phyloP scores from a whole-genome alignment of 2,113 vertebrate genomes.

The Lepus timidus region DNA sequence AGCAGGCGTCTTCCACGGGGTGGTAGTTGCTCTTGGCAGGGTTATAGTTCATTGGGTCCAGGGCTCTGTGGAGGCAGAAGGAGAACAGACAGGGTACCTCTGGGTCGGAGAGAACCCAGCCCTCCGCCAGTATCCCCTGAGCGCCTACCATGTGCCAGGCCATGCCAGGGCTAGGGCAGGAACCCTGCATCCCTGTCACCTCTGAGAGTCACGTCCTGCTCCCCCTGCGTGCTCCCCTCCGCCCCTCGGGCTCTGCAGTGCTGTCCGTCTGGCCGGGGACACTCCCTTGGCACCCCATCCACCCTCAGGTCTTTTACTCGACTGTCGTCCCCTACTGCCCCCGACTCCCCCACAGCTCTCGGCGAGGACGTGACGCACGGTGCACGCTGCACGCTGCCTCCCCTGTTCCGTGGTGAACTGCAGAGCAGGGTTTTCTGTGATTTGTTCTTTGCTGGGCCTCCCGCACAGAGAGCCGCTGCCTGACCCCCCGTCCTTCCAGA shows the following conservation, averaged over 20 bases:
- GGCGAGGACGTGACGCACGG: no score
- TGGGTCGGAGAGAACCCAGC: background rate
- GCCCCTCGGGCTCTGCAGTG: background rate
- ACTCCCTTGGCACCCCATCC: background rate
- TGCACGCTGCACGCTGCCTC: no score
- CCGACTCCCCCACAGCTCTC: no score
- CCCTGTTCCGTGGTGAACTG: no score
- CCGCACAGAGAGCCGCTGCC: background rate
- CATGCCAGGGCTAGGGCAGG: no score
- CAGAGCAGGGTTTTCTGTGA: background rate
- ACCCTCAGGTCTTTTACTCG: background rate
- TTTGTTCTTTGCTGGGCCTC: background rate
- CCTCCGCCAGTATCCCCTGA: background rate
- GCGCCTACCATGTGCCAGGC: background rate
- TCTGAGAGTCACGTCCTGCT: background rate
- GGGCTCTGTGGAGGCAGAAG: conserved; percentile 76
- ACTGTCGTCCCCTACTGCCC: background rate
- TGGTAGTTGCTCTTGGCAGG: conserved; percentile 91
- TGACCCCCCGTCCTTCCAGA: background rate
- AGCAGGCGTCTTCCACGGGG: conserved; percentile 92
- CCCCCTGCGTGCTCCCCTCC: background rate
- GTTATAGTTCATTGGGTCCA: conserved; percentile 86
- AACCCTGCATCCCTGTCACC: background rate
- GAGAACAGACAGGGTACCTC: background rate
- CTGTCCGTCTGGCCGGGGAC: no score